These are phyloP conservation scores for Plecotus auritus DNA, from an alignment of 2,113 vertebrate species.

Conservation along the genomic window DNA sequence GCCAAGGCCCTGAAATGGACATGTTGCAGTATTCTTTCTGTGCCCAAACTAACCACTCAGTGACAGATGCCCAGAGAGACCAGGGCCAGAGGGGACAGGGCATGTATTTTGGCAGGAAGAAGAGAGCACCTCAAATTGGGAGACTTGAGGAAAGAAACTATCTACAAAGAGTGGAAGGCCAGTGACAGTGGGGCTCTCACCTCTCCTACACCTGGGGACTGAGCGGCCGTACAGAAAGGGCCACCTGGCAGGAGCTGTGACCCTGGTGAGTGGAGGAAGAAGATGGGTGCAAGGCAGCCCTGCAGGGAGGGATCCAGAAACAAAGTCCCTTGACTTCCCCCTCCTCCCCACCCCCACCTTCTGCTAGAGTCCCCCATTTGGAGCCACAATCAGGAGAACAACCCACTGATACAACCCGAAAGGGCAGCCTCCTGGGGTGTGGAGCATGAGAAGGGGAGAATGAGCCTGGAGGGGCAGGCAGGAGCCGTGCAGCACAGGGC, in stretches of 20 bases:
- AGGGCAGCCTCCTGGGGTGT: background rate
- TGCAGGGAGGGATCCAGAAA: background rate
- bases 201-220: background rate
- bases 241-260: background rate
- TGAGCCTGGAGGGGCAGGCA: background rate
- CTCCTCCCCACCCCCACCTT: background rate
- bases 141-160: background rate
- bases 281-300: background rate
- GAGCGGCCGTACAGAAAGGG: background rate
- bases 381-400: background rate
- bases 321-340: background rate
- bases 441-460: background rate
- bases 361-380: background rate
- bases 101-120: background rate
- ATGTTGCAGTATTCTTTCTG: background rate
- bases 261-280: background rate
- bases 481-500: background rate
- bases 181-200: background rate
- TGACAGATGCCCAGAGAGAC: background rate
- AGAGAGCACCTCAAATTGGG: background rate
- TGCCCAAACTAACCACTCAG: background rate
- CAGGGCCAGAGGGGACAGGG: background rate
- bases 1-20: background rate
- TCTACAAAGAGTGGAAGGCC: background rate
- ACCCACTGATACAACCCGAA: background rate